Conservation (phyloP, 2,113 vertebrate species). For the Engraulis encrasicolus region DNA sequence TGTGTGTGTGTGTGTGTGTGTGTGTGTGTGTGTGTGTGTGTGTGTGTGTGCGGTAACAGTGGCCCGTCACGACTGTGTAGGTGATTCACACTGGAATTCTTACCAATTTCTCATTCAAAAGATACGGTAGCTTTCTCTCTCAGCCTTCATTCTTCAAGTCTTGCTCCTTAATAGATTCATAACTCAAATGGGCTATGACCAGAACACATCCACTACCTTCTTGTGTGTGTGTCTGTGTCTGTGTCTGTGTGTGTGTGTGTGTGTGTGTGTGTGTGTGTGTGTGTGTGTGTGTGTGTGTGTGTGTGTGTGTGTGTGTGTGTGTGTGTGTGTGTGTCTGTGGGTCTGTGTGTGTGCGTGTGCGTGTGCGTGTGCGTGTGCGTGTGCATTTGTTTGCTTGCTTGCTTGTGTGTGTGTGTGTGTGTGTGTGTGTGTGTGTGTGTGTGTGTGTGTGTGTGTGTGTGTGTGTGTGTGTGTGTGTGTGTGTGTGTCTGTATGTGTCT, state of each 20-base stretch:
- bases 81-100: not conserved
- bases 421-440: too few species aligned
- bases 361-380: not conserved
- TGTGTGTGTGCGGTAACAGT: not conserved
- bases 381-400: not conserved
- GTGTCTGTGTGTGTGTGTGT: too few species aligned
- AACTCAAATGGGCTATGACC: too few species aligned
- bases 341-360: not conserved
- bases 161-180: not conserved
- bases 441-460: not conserved
- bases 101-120: not conserved
- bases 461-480: slow-evolving; percentile 24
- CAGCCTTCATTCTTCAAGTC: not conserved
- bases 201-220: too few species aligned
- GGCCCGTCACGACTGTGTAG: not conserved
- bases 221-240: not conserved
- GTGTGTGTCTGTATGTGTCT: not conserved
- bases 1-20: slow-evolving; percentile 24
- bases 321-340: not conserved
- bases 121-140: not conserved
- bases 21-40: slow-evolving; percentile 35
- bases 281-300: not conserved
- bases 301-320: slow-evolving; percentile 24
- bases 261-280: too few species aligned
- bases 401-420: too few species aligned